Base-by-base conservation (phyloP, 2,888 invertebrate species). In the Drosophila multiciliata region DNA sequence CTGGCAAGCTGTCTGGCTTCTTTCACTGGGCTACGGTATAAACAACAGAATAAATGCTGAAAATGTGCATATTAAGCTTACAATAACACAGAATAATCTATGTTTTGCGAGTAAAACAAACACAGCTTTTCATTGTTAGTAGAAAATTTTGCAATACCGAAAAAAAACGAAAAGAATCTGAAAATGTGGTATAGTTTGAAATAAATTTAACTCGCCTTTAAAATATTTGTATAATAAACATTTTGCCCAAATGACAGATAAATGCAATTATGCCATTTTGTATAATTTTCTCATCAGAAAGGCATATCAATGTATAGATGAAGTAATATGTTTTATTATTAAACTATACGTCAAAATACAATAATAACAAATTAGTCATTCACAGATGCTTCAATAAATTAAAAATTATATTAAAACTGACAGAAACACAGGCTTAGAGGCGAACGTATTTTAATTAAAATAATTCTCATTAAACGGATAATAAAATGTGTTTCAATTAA, bases 281-380 rank as follows among this genome's bases (percentile, higher is more conserved):
- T 78, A 75, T 78, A 78, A 78, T 78, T 78, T 75, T 48, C 12
- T 58, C 42, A 70, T 74, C 71, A 74, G 59, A 74, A 74, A 84
- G 67, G 73, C 78, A 72, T 54, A 23, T 57, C 68, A 69, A 64
- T 66, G 42, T 69, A 59, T 36, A 61, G 71, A 73, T 73, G 52
- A 77, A 73, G 59, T 85, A 83, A 85, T 73, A 48, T 52, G 49
- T 33, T 73, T 77, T 85, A 83, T 83, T 83, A 72, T 78, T 80
- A 85, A 75, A 65, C 35, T 53, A 35, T 65, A 77, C 58, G 58
- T 65, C 73, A 71, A 70, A 52, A 60, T 61, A 20, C 54, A 17
- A 33, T 57, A 38, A 48, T 55, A 42, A 33, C 23, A 45, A 48
- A 64, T 83, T 83, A 75, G 70, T 82, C 82, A 82, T 54, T 45